Evolutionary conservation across 2,888 invertebrate genomes (phyloP), one percentile per base, ranked within the genome.

Genomic region (Hydrotaea cyrtoneurina): DNA sequence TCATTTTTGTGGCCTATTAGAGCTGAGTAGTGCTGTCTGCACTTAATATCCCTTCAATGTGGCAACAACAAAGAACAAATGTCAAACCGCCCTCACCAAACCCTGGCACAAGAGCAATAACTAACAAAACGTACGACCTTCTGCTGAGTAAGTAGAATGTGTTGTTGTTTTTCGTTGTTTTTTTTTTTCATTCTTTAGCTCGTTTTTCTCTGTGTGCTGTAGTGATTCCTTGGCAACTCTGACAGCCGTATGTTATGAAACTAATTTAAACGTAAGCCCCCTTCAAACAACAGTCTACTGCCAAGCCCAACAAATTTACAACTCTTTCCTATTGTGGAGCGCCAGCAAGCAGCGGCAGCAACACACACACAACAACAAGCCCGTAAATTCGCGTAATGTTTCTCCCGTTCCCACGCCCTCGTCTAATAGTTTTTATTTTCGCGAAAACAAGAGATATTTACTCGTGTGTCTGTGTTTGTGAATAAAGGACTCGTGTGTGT

Each of bases 311-410:
- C 5, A 26, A 55, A 26, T n/a, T 77, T 66, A 7, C 19, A 57
- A 64, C 43, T 31, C 57, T 66, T 43, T 46, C 31, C n/a, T n/a
- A 21, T 46, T 39, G 46, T 17, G 1, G 46, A 43, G 23, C 26
- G 31, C 31, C 31, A 4, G 31, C 3, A 2, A 59, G 23, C 7
- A 26, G 19, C 31, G 11, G 64, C 75, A 43, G 50, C 50, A 64
- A 53, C 53, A 59, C n/a, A n/a, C 62, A 59, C 17, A 72, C 36
- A 19, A 81, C 15, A 26, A 19, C 73, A 36, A 81, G 11, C 43
- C 57, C 73, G 26, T 55, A 69, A 82, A 82, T 82, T 78, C 78
- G 75, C 71, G 74, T 75, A 62, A 82, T 82, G 69, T 78, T 75
- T 82, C 66, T 76, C 36, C 15, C 59, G 17, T 21, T 36, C 19